Evolutionary conservation across 1,140 invertebrate species (phyloP).

Genomic region (Aphaenogaster ashmeadi): DNA sequence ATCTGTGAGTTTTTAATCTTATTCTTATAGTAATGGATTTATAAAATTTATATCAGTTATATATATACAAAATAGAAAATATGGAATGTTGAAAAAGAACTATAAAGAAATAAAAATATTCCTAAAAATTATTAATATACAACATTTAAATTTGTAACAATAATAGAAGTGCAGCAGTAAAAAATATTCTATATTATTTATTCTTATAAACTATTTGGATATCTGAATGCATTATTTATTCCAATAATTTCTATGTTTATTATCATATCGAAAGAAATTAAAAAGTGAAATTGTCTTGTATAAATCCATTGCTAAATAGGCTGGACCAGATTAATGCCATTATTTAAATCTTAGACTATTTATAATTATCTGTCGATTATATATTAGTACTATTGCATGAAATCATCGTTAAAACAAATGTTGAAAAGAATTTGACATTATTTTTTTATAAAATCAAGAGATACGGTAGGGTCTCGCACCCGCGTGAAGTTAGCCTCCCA

Average conservation of each 20-base stretch:
- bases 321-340: not conserved
- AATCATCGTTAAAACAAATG: no score
- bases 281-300: not conserved
- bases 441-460: not conserved
- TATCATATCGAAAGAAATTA: no score
- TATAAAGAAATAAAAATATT: not conserved
- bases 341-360: no score
- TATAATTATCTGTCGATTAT: no score
- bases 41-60: not conserved
- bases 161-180: not conserved
- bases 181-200: slow-evolving; percentile 8
- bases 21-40: not conserved
- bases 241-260: not conserved
- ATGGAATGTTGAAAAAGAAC: no score
- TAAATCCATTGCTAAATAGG: not conserved
- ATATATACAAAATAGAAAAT: no score
- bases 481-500: no score
- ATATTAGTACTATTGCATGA: no score
- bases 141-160: not conserved
- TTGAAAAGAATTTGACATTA: not conserved
- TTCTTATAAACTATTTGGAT: not conserved
- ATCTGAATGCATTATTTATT: not conserved
- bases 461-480: no score
- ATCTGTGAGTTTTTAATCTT: not conserved
- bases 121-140: not conserved